Evolutionary conservation across 2,888 invertebrate species (phyloP), one percentile per base, ranked within the genome.

Genomic region (Priocnemis perturbator): DNA sequence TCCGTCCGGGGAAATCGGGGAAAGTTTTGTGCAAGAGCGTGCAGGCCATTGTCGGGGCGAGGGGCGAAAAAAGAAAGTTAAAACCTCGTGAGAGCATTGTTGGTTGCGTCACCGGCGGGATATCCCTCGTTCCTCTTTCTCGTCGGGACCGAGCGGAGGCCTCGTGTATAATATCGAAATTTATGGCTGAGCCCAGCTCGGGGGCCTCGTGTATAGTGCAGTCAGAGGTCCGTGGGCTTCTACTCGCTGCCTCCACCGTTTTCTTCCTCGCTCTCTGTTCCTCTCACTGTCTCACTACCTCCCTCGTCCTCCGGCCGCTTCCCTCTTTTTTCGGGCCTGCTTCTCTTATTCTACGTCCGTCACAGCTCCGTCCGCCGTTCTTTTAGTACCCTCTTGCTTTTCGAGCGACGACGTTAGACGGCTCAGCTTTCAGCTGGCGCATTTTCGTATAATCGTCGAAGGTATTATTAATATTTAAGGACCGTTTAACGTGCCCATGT

Each of bases 151-250:
- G 37, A 37, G 69, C 60, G 71, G 63, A 69, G 75, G 74, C 78
- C 78, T 81, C 85, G 82, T 81, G 84, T 85, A 88, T 87, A 88
- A 88, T 87, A 87, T 88, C 86, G 75, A 87, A 88, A 88, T 88
- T 88, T 88, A 88, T 87, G 86, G 81, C 86, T 79, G 64, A 74
- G 78, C 63, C 77, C 76, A 65, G 61, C 53, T 52, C 70, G 70
- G 66, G 77, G 77, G 76, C 82, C 81, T 78, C 75, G 59, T 64
- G 57, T 70, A 63, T 81, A 78, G 37, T 37, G 37, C 26, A 70
- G 77, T 69, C 71, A 30, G 11, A n/a, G 14, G 59, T 44, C 47
- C 23, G 20, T n/a, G 20, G 26, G 55, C 55, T 55, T 76, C 79
- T 73, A 73, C 71, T 75, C 74, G 77, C 71, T 67, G 60, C 65